Percentiles rank a stretch among this genome's conserved stretches.
Evolutionary conservation across 2,797 vertebrate species (phyloP).

Genomic region (Uromys caudimaculatus): DNA sequence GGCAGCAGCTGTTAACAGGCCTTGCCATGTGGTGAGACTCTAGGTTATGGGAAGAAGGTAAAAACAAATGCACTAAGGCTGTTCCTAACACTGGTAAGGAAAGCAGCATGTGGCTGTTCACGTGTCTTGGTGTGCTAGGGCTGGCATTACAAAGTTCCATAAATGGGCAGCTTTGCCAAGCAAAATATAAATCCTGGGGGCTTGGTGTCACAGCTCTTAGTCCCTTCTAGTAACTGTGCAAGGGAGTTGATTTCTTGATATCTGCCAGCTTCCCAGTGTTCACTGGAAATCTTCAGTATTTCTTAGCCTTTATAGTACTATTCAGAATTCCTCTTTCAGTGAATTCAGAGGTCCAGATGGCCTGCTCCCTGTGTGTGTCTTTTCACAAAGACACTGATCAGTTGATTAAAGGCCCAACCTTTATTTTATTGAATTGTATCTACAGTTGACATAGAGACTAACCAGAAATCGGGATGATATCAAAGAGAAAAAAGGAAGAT

Average conservation of each 20-base stretch:
- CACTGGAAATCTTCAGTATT: not conserved
- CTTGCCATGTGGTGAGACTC: not conserved
- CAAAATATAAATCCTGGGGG: not conserved
- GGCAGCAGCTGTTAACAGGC: not conserved
- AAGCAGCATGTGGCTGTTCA: not conserved
- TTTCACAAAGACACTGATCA: not conserved
- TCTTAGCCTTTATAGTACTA: not conserved
- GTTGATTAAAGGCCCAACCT: not conserved
- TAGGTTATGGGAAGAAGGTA: too few species aligned
- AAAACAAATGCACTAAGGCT: too few species aligned
- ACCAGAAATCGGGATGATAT: not conserved
- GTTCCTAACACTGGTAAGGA: not conserved
- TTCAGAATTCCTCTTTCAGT: not conserved
- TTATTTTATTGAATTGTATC: not conserved
- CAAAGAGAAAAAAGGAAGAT: not conserved
- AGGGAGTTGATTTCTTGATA: not conserved
- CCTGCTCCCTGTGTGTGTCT: not conserved
- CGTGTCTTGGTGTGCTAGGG: not conserved
- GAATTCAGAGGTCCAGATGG: not conserved
- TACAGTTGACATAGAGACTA: not conserved
- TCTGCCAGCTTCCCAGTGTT: not conserved
- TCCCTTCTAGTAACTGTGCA: not conserved
- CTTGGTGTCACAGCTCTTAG: not conserved
- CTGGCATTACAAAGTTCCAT: not conserved
- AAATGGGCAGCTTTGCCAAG: not conserved